A percentile compares a stretch with the other conserved stretches of the same genome.
Evolutionary conservation across 1,140 invertebrate species (phyloP).

Genomic region (Patella vulgata): DNA sequence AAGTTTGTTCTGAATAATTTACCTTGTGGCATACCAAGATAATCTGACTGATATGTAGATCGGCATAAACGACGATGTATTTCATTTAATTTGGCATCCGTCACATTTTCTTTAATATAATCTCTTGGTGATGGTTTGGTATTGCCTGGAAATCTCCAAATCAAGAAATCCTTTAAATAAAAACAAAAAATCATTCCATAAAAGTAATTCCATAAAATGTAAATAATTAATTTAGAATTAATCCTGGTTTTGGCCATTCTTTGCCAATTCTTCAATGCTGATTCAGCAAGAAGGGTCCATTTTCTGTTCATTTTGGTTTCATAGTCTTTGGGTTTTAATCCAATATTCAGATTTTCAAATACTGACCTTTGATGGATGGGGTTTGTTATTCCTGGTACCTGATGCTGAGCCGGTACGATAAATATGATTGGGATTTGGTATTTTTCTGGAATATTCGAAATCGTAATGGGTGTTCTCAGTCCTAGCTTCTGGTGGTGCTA

Average conservation of each 20-base stretch:
- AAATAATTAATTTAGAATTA: neutral
- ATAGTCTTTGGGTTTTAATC: no score
- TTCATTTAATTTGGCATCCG: constrained; percentile 56
- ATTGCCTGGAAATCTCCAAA: constrained; percentile 54
- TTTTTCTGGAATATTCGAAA: constrained; percentile 43
- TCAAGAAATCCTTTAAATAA: constrained; percentile 55
- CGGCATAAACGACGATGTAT: constrained; percentile 51
- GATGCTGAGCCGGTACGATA: constrained; percentile 54
- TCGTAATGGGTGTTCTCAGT: constrained; percentile 38
- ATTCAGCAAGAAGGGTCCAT: no score
- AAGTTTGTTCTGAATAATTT: neutral
- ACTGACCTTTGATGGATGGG: constrained; percentile 57
- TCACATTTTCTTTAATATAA: constrained; percentile 39
- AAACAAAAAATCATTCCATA: neutral
- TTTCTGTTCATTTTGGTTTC: no score
- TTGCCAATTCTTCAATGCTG: no score
- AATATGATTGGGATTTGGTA: constrained; percentile 36
- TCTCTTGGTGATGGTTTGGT: neutral
- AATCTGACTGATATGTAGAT: constrained; percentile 58
- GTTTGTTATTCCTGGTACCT: constrained; percentile 55
- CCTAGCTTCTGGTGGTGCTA: no score
- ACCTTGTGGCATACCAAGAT: constrained; percentile 60
- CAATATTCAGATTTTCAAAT: no score
- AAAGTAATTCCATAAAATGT: constrained; percentile 1
- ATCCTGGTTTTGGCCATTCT: neutral